Base-by-base conservation (phyloP, 2,888 invertebrate genomes). In the Harmothoe impar region DNA sequence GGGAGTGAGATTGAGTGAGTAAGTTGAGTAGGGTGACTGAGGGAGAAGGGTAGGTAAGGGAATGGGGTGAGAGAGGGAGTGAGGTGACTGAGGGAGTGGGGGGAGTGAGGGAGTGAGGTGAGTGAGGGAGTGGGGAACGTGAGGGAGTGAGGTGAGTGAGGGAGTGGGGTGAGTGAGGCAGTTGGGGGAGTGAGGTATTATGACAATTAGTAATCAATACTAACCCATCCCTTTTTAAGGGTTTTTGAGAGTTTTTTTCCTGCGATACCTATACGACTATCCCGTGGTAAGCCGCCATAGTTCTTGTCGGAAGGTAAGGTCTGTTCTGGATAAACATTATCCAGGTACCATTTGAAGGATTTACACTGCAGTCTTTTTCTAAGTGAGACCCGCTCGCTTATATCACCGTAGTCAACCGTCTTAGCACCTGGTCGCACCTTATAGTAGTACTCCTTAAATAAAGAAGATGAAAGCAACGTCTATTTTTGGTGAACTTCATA, bases 321-420 rank as follows among this genome's bases (percentile, higher is more conserved):
- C 93, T 94, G 94, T 92, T 95, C 94, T n/a, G 95, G 95, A 89
- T 98, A 98, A 1, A 99, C 96, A 92, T 97, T 97, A 89, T 98
- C 97, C 92, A 99, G 95, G 94, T 98, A 93, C 98, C 98, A 99
- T 91, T 97, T 97, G 96, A 99, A 99, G 35, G 97, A 96, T 93
- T 97, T 97, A 96, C 99, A 99, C 17, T 97, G 96, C 0, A 98
- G 96, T n/a, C 96, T 96, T 93, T 98, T 96, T 0, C 98, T 97
- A 12, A 99, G 96, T 51, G 97, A 96, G 17, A 97, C 93, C 88
- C 99, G 97, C 0, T 97, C 97, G 0, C 97, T 97, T 31, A 99
- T 96, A 95, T 99, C 98, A 0, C 99, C 99, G 93, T 97, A 97
- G 10, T 95, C 93, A 31, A 33, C 89, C 52, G 94, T 94, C 77